Conservation (phyloP, 1,140 invertebrate genomes). For the Anoplophora glabripennis region DNA sequence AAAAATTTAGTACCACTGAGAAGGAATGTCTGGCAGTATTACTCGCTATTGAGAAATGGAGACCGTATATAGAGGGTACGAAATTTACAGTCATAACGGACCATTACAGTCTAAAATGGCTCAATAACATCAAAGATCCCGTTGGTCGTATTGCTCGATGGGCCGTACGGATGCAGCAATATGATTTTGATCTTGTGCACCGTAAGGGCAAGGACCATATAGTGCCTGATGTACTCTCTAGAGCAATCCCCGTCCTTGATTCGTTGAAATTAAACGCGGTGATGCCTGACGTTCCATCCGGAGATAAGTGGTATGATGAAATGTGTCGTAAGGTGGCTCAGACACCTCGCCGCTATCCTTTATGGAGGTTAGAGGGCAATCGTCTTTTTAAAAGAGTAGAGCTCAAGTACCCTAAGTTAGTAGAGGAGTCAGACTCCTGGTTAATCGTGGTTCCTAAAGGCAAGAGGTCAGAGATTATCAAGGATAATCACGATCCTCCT, state of each 20-base stretch:
- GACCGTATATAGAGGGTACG: constrained; percentile 43
- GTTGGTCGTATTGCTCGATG: constrained; percentile 48
- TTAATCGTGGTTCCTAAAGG: no score
- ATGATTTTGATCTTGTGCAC: constrained; percentile 46
- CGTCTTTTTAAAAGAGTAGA: no score
- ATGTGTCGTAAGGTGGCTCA: no score
- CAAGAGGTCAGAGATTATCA: no score
- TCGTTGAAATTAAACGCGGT: not conserved
- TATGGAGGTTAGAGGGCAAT: no score
- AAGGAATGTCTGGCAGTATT: constrained; percentile 24
- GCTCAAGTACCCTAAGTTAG: no score
- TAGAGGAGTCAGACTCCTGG: not conserved
- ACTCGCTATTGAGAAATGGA: constrained; percentile 15
- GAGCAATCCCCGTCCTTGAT: not conserved
- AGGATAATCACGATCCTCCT: no score
- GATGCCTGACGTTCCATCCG: not conserved
- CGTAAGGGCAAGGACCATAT: constrained; percentile 40
- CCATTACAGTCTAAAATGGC: constrained; percentile 50
- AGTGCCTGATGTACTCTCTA: constrained; percentile 39
- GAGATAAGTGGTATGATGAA: not conserved
- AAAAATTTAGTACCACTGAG: constrained; percentile 17
- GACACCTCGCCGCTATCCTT: no score
- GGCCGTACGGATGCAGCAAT: constrained; percentile 46
- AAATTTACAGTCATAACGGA: constrained; percentile 49
- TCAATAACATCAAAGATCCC: constrained; percentile 47